Percentiles rank a stretch among this genome's conserved stretches.
These are phyloP conservation scores for Dusona sp. DNA, from an alignment of 2,888 invertebrate genomes.

Conservation along the genomic window DNA sequence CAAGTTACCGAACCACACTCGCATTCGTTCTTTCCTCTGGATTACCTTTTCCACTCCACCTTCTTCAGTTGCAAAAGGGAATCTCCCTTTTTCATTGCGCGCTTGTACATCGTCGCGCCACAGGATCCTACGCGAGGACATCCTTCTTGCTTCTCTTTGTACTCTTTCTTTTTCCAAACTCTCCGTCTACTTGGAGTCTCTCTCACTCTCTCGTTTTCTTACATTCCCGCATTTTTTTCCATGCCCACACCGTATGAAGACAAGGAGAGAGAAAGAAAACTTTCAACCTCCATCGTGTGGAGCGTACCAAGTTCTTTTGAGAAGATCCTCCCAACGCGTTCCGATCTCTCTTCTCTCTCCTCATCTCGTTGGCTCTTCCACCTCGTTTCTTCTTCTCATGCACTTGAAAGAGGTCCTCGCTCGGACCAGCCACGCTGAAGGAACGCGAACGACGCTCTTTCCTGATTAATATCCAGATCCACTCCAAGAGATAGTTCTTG, in stretches of 20 bases:
- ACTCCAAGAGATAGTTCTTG: slow-evolving; percentile 79
- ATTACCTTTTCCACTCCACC: slow-evolving; percentile 35
- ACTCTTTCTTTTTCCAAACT: slow-evolving; percentile 64
- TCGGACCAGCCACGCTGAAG: slow-evolving; percentile 38
- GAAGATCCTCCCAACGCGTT: slow-evolving; percentile 58
- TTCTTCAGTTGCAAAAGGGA: slow-evolving; percentile 62
- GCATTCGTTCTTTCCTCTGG: slow-evolving; percentile 46
- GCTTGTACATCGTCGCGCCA: slow-evolving; percentile 63
- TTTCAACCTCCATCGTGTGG: slow-evolving; percentile 40
- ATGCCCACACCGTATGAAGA: slow-evolving; percentile 18
- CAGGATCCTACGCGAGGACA: slow-evolving; percentile 59
- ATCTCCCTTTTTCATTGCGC: slow-evolving; percentile 63
- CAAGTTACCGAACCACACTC: slow-evolving; percentile 25
- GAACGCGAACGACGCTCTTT: slow-evolving; percentile 71
- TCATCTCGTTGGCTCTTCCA: slow-evolving; percentile 54
- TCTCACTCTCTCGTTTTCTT: slow-evolving; percentile 54
- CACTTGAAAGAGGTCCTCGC: slow-evolving; percentile 53
- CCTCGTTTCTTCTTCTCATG: slow-evolving; percentile 66
- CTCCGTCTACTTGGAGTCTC: slow-evolving; percentile 57
- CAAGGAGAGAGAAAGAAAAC: slow-evolving; percentile 31
- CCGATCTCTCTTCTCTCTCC: slow-evolving; percentile 31
- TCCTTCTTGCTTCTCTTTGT: slow-evolving; percentile 67
- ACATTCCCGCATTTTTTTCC: slow-evolving; percentile 39
- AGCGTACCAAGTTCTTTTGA: slow-evolving; percentile 52
- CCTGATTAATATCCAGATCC: slow-evolving; percentile 82